Base-by-base conservation (phyloP, 1,140 invertebrate genomes). In the Mercenaria mercenaria region DNA sequence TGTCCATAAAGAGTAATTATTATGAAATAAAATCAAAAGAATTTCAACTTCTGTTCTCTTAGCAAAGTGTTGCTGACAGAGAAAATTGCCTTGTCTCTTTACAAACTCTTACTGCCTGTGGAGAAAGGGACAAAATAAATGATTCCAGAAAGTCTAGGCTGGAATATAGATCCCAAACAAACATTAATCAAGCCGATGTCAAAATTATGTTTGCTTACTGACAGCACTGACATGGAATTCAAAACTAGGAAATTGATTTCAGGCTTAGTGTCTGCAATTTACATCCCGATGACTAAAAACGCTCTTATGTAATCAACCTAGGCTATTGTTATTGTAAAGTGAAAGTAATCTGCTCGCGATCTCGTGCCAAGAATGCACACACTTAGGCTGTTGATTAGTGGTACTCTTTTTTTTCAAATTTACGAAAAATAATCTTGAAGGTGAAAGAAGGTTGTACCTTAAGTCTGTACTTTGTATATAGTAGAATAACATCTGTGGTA, bases 161-260 rank as follows among this genome's bases (percentile, higher is more conserved):
- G 85, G 85, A 64, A 77, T 87, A 87, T 87, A 87, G 74, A 87
- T 87, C 41, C n/a, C 10, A 18, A 47, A n/a, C 29, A 47, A 32
- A 87, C 85, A 87, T 87, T 87, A 87, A 87, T 87, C 85, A 87
- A 74, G 23, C 47, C 6, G 56, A 87, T 87, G 85, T 87, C 85
- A 87, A 77, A 87, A 87, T 87, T 87, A 87, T 87, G 85, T 87
- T 87, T 50, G 67, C 72, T 64, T 61, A 52, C 85, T 79, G 85
- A 87, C 72, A 67, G 50, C 39, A 15, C 47, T 87, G 85, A 79
- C 85, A 56, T 56, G 85, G 85, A 76, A 87, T 87, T 87, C 85
- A 87, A 77, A 87, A 87, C 85, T 87, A 64, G 72, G 85, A 87
- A 87, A 87, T 87, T 87, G 85, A 87, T 87, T 87, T 87, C 59